Base-by-base conservation (phyloP, 2,113 vertebrate genomes). In the Otus sunia region DNA sequence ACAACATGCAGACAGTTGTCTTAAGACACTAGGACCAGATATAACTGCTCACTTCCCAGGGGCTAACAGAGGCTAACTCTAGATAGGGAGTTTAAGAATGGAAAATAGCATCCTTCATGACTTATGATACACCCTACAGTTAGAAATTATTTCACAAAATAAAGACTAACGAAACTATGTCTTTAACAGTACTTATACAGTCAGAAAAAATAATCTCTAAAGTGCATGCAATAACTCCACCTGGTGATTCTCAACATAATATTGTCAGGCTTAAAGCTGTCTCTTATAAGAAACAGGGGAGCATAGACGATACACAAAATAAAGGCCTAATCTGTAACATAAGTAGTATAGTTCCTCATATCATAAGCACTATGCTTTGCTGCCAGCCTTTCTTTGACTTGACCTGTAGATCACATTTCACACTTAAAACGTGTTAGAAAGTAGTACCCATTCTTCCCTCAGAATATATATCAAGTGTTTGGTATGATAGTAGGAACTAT, bases 191-290 rank as follows among this genome's bases (percentile, higher is more conserved):
- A n/a, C 36, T 79, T 66, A 29, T 50, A 29, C 17, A 89, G 76
- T 59, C 41, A 91, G 63, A 94, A 81, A 81, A 75, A 88, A 88
- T 73, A 64, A 77, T 75, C 60, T 94, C 64, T 82, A 85, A 94
- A 90, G 74, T 73, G 66, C 55, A 77, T 95, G 84, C 86, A 97
- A 95, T 95, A 95, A 94, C 94, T 93, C 94, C 95, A 97, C 92
- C 94, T 97, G 94, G 95, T 96, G 95, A 94, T 95, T 94, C 86
- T 85, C 91, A 82, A 62, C 58, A 26, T 34, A 58, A 83, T 72
- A 78, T 37, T 72, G n/a, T 87, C 76, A 72, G 66, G 30, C 26
- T 81, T 74, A 92, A 86, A 81, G 36, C 56, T 91, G 30, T 32
- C 29, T 73, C 34, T 78, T 59, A 10, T 4, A 9, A 79, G 49